These are phyloP conservation scores for Triplophysa dalaica DNA, from an alignment of 2,113 vertebrate species.

Conservation along the genomic window DNA sequence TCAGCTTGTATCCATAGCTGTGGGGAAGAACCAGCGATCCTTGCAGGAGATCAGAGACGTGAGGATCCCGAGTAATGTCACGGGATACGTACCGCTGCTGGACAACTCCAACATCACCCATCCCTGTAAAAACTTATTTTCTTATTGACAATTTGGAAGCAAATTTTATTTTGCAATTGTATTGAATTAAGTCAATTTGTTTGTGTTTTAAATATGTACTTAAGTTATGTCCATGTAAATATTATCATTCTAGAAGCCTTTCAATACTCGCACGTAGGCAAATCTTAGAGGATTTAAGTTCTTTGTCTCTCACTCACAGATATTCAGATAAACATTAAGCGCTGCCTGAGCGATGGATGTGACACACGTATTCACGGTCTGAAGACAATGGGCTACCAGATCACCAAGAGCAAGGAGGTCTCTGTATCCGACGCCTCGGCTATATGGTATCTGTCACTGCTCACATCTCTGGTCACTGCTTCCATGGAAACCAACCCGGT, in stretches of 20 bases:
- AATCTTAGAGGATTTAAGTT: background rate
- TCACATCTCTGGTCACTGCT: conserved; percentile 93
- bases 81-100: conserved; percentile 91
- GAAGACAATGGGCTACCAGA: conserved; percentile 89
- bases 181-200: too few species aligned
- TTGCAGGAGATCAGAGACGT: conserved; percentile 94
- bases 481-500: conserved; percentile 95
- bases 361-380: conserved; percentile 95
- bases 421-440: conserved; percentile 95
- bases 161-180: too few species aligned
- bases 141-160: background rate
- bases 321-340: conserved; percentile 97
- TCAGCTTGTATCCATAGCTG: conserved; percentile 91
- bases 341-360: conserved; percentile 94
- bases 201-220: background rate
- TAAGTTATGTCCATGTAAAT: background rate
- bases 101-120: conserved; percentile 95
- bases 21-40: conserved; percentile 84
- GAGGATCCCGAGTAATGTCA: conserved; percentile 95
- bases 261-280: too few species aligned
- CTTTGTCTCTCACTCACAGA: conserved; percentile 70
- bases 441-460: conserved; percentile 96
- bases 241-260: background rate
- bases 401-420: conserved; percentile 87
- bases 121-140: conserved; percentile 82